Conservation (phyloP, 2,113 vertebrate species). For the Siniperca knerii region DNA sequence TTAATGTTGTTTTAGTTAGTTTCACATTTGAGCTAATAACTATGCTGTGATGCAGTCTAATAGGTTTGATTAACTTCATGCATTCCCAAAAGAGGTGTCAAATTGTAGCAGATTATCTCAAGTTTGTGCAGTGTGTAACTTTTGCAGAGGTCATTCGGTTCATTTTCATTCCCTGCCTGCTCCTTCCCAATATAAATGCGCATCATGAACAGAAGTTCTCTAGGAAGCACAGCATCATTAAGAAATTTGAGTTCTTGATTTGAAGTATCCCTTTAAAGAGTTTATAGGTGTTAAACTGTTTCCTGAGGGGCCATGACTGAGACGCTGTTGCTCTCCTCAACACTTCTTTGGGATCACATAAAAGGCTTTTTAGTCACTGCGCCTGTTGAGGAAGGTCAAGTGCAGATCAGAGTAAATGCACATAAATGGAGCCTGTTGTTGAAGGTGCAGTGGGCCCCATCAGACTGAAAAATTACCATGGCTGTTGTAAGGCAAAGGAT, state of each 20-base stretch:
- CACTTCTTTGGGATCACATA: slow-evolving; percentile 62
- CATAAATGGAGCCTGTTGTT: slow-evolving; percentile 67
- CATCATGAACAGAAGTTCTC: slow-evolving; percentile 43
- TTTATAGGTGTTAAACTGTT: slow-evolving; percentile 58
- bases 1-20: neutral
- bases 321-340: slow-evolving; percentile 39
- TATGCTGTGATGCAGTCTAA: neutral
- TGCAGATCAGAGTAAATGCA: slow-evolving; percentile 66
- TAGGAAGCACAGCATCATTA: slow-evolving; percentile 28
- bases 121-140: slow-evolving; percentile 30
- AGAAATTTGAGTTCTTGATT: slow-evolving; percentile 57
- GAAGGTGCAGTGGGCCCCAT: slow-evolving; percentile 50
- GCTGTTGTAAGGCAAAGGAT: slow-evolving; percentile 54
- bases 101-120: slow-evolving; percentile 28
- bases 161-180: slow-evolving; percentile 46
- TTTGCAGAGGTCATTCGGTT: slow-evolving; percentile 56
- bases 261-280: slow-evolving; percentile 59
- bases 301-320: slow-evolving; percentile 45
- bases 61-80: slow-evolving; percentile 15
- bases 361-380: slow-evolving; percentile 66
- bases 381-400: slow-evolving; percentile 74
- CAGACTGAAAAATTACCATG: slow-evolving; percentile 74
- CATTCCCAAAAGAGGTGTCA: slow-evolving; percentile 16
- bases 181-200: slow-evolving; percentile 44
- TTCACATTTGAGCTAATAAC: slow-evolving; percentile 20